These are phyloP conservation scores for Hypothenemus hampei DNA, from an alignment of 1,140 invertebrate species.

Conservation along the genomic window DNA sequence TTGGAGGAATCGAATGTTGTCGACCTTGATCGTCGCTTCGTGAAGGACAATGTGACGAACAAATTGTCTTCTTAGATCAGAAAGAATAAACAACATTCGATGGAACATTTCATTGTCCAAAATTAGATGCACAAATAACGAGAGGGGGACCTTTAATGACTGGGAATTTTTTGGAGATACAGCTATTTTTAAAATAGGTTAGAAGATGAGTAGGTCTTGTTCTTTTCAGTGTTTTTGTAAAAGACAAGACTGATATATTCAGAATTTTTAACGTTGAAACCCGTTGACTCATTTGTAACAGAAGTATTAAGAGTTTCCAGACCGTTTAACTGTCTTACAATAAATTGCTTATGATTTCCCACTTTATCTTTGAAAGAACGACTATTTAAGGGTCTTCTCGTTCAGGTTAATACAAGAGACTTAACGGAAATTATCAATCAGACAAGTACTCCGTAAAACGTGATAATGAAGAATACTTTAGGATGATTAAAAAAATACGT, in stretches of 20 bases:
- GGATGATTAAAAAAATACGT: too few relatives aligned
- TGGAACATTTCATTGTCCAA: not conserved
- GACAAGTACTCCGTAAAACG: not conserved
- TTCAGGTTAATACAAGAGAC: not conserved
- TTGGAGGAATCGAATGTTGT: not conserved
- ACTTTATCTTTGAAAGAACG: too few relatives aligned
- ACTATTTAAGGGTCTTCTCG: not conserved
- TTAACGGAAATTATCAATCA: not conserved
- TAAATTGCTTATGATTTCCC: too few relatives aligned
- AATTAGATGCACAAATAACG: not conserved
- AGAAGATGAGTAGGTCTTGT: not conserved
- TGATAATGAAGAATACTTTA: not conserved
- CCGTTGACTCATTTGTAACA: not conserved
- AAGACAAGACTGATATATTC: not conserved
- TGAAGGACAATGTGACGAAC: constrained; percentile 2
- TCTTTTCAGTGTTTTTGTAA: not conserved
- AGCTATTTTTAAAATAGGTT: constrained; percentile 6
- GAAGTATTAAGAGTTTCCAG: too few relatives aligned
- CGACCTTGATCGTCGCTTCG: not conserved
- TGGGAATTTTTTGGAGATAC: not conserved
- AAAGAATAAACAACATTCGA: too few relatives aligned
- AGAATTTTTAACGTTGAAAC: not conserved
- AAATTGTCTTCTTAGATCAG: too few relatives aligned
- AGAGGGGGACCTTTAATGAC: not conserved
- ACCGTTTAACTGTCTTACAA: too few relatives aligned